Evolutionary conservation across 35 echinoderm and acorn worm species (phyloP).

Genomic region (Ophioderma brevispina): DNA sequence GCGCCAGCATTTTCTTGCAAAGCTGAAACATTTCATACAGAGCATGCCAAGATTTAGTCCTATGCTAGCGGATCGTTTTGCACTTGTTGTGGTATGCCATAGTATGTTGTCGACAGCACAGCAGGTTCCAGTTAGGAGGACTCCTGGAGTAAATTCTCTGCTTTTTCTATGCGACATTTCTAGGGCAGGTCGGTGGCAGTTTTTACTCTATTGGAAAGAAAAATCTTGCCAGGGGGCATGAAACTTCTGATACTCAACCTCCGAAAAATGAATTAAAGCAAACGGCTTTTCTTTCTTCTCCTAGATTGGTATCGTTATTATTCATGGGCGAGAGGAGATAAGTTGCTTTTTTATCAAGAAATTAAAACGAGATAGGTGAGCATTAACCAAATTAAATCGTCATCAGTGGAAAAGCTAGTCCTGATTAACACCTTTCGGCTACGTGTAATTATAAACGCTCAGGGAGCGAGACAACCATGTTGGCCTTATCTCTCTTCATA

Average conservation of each 20-base stretch:
- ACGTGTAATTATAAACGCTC: slow-evolving; percentile 43
- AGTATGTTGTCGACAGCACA: too few species aligned
- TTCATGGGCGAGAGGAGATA: not conserved
- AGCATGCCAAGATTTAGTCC: not conserved
- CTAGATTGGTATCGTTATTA: slow-evolving; percentile 36
- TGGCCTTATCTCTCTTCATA: not conserved
- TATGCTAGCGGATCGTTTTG: too few species aligned
- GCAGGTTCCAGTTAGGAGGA: too few species aligned
- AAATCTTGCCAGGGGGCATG: not conserved
- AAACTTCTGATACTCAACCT: slow-evolving; percentile 15
- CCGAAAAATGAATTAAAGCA: slow-evolving; percentile 46
- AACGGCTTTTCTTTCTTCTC: slow-evolving; percentile 9
- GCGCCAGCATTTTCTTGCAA: not conserved
- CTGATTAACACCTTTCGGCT: slow-evolving; percentile 47
- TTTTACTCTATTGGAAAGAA: slow-evolving; percentile 19
- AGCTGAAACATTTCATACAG: not conserved
- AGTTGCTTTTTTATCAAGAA: slow-evolving; percentile 43
- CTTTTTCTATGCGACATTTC: slow-evolving; percentile 25
- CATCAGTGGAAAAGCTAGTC: slow-evolving; percentile 2
- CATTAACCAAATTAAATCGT: slow-evolving; percentile 50
- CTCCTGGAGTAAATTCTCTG: not conserved
- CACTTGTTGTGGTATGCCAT: too few species aligned
- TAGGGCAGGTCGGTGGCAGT: slow-evolving; percentile 38
- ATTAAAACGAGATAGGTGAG: slow-evolving; percentile 33
- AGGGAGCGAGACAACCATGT: not conserved